phyloP scores from a whole-genome alignment of 2,113 vertebrate genomes.

The Gallinago media region DNA sequence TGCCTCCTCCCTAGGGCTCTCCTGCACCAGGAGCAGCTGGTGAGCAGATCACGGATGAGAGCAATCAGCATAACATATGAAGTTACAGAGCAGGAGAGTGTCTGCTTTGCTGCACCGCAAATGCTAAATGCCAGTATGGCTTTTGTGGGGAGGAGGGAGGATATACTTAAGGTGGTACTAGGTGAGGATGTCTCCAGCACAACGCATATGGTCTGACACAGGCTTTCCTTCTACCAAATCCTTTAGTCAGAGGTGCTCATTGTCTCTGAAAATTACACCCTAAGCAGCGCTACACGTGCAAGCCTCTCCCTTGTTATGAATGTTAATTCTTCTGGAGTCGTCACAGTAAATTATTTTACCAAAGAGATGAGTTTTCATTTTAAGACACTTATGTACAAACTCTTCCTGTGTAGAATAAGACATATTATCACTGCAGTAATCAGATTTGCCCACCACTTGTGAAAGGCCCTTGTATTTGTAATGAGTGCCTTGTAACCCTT shows the following conservation, averaged over 20 bases:
- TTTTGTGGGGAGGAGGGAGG: neutral
- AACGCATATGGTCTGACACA: rapidly evolving
- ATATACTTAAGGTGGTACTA: neutral
- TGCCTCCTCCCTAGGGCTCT: neutral
- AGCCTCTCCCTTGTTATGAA: neutral
- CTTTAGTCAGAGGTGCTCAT: neutral
- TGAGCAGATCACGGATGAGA: conserved; percentile 25
- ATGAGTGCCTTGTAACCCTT: neutral
- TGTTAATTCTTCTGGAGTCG: neutral
- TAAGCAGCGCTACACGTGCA: rapidly evolving
- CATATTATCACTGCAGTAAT: neutral
- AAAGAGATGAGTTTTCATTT: neutral
- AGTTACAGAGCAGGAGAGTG: neutral
- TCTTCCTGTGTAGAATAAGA: neutral
- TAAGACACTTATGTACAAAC: neutral
- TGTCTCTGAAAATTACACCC: neutral
- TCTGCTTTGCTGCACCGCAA: neutral
- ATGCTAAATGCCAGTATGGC: neutral
- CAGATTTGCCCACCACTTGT: neutral
- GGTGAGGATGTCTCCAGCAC: neutral
- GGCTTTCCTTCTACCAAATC: neutral
- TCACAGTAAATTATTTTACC: neutral
- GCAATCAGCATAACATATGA: neutral
- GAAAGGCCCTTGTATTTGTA: neutral
- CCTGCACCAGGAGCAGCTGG: conserved; percentile 32